Base-by-base conservation (phyloP, 2,888 invertebrate species). In the Tigriopus californicus region DNA sequence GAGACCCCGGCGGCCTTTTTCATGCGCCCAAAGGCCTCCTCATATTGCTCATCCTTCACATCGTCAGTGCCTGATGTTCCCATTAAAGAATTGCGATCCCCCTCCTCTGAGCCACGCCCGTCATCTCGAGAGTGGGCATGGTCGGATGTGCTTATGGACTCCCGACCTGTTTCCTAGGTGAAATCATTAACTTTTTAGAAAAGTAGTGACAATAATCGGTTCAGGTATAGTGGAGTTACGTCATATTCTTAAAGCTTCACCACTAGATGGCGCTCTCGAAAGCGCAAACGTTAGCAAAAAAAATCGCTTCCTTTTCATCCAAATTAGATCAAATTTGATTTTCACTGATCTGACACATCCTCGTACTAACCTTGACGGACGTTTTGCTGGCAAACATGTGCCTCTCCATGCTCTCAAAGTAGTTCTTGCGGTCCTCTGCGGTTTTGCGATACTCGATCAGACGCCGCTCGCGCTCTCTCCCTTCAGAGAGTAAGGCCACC, bases 1-100 rank as follows among this genome's bases (percentile, higher is more conserved):
- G 59, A 59, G 3, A 59, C 59, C 5, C 59, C 59, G 18, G 59
- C 59, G 6, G 59, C 59, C 20, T 49, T 51, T 53, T 59, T 59
- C 59, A 59, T 59, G 10, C 51, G 24, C 6, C 25, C 25, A 40
- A 59, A 59, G 13, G 51, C 48, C 41, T 59, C 59, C 11, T 59
- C 59, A 22, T 49, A 59, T 22, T 33, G 20, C 15, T 20, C 59
- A 20, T 56, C 56, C 11, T 22, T n/a, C n/a, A 20, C 56, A 13
- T n/a, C 25, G 22, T 20, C 24, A 8, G 8, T 33, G 33, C 4
- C 33, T 33, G 33, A 33, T 5, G 33, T 33, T 33, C 33, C 33
- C 33, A 33, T 33, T 33, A 33, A 8, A 3, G 33, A 33, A 10
- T 12, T 46, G 24, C 33, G 20, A 11, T 22, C 46, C 1, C 20